Evolutionary conservation across 2,888 invertebrate species (phyloP).

Genomic region (Mimumesa dahlbomi): DNA sequence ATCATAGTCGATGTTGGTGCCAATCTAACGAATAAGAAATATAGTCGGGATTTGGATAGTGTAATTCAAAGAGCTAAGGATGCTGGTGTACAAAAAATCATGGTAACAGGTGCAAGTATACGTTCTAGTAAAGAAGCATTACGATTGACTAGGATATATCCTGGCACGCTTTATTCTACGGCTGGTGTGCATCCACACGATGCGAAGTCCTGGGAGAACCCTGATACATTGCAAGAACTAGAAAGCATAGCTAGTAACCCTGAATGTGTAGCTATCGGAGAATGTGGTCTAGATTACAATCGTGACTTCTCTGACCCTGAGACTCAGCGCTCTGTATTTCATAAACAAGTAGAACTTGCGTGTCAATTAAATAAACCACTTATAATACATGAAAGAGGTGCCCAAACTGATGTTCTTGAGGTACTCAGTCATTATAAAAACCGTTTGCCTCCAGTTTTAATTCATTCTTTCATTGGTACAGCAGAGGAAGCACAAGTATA

Average conservation of each 20-base stretch:
- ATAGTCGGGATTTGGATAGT: slow-evolving; percentile 93
- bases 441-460: slow-evolving; percentile 89
- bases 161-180: slow-evolving; percentile 94
- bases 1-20: slow-evolving; percentile 96
- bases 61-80: slow-evolving; percentile 96
- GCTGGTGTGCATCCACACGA: slow-evolving; percentile 97
- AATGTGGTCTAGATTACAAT: slow-evolving; percentile 96
- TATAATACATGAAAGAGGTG: slow-evolving; percentile 95
- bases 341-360: slow-evolving; percentile 93
- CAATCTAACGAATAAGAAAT: slow-evolving; percentile 96
- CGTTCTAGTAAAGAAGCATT: slow-evolving; percentile 95
- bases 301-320: slow-evolving; percentile 96
- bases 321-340: slow-evolving; percentile 92
- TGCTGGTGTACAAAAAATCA: slow-evolving; percentile 96
- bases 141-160: slow-evolving; percentile 93
- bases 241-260: slow-evolving; percentile 88
- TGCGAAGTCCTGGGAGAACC: slow-evolving; percentile 91
- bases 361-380: slow-evolving; percentile 93
- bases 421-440: slow-evolving; percentile 84
- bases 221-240: slow-evolving; percentile 83
- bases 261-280: slow-evolving; percentile 96
- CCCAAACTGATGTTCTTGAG: slow-evolving; percentile 91
- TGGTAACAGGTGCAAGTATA: slow-evolving; percentile 95
- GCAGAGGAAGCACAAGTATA: slow-evolving; percentile 91
- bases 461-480: slow-evolving; percentile 96